phyloP scores from a whole-genome alignment of 2,888 invertebrate genomes.

The Ferrisia virgata region DNA sequence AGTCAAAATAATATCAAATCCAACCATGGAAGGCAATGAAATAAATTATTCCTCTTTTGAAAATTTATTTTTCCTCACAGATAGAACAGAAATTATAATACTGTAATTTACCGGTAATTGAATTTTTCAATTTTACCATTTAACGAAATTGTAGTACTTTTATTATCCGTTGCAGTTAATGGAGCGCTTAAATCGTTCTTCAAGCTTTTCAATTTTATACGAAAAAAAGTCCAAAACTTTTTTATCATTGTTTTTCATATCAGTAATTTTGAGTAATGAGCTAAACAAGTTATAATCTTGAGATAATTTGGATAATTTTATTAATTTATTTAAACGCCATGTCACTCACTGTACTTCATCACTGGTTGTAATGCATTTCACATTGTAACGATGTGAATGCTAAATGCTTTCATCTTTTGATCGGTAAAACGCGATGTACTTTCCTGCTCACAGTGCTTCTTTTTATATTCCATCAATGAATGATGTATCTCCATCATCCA shows the following conservation, averaged over 20 bases:
- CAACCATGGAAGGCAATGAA: too few species aligned
- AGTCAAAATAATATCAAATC: too few species aligned
- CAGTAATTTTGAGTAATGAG: neutral
- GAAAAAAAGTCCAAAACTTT: too few species aligned
- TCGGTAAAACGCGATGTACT: slow-evolving; percentile 19
- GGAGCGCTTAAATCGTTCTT: neutral
- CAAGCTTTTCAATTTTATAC: too few species aligned
- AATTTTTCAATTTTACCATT: too few species aligned
- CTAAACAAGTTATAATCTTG: neutral
- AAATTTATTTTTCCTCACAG: too few species aligned
- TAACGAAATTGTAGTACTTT: too few species aligned
- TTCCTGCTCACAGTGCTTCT: slow-evolving; percentile 11
- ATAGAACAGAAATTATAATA: too few species aligned
- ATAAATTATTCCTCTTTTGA: too few species aligned
- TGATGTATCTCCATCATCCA: slow-evolving; percentile 31
- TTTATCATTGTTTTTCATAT: neutral
- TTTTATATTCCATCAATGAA: neutral
- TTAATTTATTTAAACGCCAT: neutral
- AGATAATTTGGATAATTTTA: too few species aligned
- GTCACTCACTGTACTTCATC: neutral
- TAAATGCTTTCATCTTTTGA: neutral
- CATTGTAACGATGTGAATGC: neutral
- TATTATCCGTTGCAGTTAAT: neutral
- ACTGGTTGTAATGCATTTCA: neutral
- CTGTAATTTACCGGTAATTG: too few species aligned